Evolutionary conservation across 2,888 invertebrate genomes (phyloP).

Genomic region (Scaptomyza polygonia): DNA sequence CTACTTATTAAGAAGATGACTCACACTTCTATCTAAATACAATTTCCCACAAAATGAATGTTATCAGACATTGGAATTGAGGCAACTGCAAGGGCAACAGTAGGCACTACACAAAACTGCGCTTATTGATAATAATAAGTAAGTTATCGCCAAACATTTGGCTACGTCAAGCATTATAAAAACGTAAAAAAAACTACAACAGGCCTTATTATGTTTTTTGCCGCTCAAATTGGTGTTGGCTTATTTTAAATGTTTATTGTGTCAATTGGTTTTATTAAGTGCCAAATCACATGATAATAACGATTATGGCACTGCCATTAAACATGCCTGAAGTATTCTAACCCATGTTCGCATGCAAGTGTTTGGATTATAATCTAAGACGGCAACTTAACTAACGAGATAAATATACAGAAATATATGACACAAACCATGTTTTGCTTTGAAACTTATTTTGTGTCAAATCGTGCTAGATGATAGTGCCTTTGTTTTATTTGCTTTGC

Average conservation of each 20-base stretch:
- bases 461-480: not conserved
- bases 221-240: constrained; percentile 27
- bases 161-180: constrained; percentile 35
- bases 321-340: constrained; percentile 22
- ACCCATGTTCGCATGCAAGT: constrained; percentile 26
- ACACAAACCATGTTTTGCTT: constrained; percentile 1
- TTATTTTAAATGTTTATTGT: constrained; percentile 33
- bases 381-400: constrained; percentile 25
- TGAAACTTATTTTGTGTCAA: not conserved
- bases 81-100: not conserved
- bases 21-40: constrained; percentile 15
- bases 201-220: constrained; percentile 22
- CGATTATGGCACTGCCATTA: constrained; percentile 14
- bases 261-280: constrained; percentile 34
- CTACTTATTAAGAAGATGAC: constrained; percentile 21
- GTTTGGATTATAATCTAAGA: constrained; percentile 30
- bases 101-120: not conserved
- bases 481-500: not conserved
- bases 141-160: constrained; percentile 17
- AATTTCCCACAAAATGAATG: not conserved
- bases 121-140: constrained; percentile 17
- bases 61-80: constrained; percentile 18
- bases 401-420: constrained; percentile 21
- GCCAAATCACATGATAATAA: constrained; percentile 36
- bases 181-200: constrained; percentile 12